Evolutionary conservation across 2,888 invertebrate species (phyloP), one percentile per base, ranked within the genome.

Genomic region (Apamea epomidion): DNA sequence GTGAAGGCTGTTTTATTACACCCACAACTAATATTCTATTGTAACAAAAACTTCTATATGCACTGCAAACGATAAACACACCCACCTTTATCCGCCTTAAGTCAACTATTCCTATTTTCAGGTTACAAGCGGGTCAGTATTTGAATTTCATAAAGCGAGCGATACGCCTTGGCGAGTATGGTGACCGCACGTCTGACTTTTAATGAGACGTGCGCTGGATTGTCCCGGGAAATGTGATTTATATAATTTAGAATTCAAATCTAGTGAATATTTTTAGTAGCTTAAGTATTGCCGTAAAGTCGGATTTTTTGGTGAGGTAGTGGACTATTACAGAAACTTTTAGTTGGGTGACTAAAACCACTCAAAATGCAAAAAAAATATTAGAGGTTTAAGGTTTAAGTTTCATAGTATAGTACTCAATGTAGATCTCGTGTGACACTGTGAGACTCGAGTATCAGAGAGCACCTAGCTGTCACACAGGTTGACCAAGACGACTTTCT

Each of bases 131-230:
- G 82, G 86, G 81, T 87, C 87, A 83, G 84, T 86, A 90, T 90
- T 89, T 91, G 89, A 90, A 91, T 90, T 90, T 89, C 90, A 90
- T 87, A 74, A 69, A 71, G 80, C 69, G 70, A 75, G 73, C 72
- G 54, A 87, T 87, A 80, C 83, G 81, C 85, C 76, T 89, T 89
- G 83, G 81, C 69, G 68, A 79, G 60, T 85, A 78, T 60, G 79
- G 85, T 77, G 82, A 88, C 90, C 83, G 16, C 87, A 83, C 78
- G 75, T 77, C 74, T 74, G 84, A 87, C 77, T 89, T 88, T 85
- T 85, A 90, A 87, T 81, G 83, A 86, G 84, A 87, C 85, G 18
- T 78, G 73, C 75, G 74, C 78, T 71, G 78, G 74, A 88, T 82
- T 77, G 64, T 83, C 77, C 64, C 29, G 60, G 65, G 65, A 80